A percentile compares a stretch with the other conserved stretches of the same genome.
These are phyloP conservation scores for Fundulus diaphanus DNA, from an alignment of 2,797 vertebrate genomes.

Conservation along the genomic window DNA sequence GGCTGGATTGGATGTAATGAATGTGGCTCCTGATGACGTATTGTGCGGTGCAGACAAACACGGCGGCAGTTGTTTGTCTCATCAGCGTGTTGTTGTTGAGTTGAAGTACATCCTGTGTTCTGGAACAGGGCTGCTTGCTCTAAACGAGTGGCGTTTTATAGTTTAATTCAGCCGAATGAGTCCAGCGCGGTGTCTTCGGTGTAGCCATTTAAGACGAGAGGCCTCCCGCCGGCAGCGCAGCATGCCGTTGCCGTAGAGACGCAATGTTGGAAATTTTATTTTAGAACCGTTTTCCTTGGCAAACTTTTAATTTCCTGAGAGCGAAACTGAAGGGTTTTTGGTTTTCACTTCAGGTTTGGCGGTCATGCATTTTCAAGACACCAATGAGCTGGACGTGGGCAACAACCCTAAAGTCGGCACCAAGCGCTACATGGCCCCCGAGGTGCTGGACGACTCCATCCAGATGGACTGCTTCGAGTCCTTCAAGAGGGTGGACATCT, in stretches of 20 bases:
- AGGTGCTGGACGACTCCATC: conserved; percentile 95
- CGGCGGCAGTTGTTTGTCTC: conserved; percentile 51
- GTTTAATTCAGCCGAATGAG: conserved; percentile 16
- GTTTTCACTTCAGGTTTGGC: conserved; percentile 85
- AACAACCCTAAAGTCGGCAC: conserved; percentile 98
- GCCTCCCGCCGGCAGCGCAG: not conserved
- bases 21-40: conserved; percentile 44
- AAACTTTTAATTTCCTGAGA: not conserved
- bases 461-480: conserved; percentile 98
- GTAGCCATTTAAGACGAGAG: not conserved
- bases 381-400: conserved; percentile 95
- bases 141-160: conserved; percentile 12
- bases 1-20: conserved; percentile 28
- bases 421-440: conserved; percentile 98
- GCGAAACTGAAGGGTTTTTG: not conserved
- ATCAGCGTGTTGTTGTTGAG: conserved; percentile 30
- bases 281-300: not conserved
- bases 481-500: conserved; percentile 96
- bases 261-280: not conserved
- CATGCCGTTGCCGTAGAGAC: not conserved
- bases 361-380: conserved; percentile 98
- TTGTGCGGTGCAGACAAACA: conserved; percentile 44
- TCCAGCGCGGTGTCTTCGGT: not conserved
- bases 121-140: conserved; percentile 24
- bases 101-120: conserved; percentile 42